Evolutionary conservation across 2,797 vertebrate species (phyloP), one percentile per base, ranked within the genome.

Genomic region (Pangasius djambal): DNA sequence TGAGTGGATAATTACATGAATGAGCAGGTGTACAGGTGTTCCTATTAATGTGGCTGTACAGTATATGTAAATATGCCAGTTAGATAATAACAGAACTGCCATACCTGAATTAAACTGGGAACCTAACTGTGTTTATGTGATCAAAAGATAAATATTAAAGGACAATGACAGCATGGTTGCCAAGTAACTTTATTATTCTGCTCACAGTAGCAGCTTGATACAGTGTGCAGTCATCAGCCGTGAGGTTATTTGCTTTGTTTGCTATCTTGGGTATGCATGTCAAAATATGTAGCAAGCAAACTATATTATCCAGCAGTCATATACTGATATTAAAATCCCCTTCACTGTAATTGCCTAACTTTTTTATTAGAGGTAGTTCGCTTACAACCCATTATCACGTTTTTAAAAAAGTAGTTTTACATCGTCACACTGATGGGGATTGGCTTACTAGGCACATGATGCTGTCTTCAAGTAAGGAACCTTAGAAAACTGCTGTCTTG

Each of bases 1-100:
- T 59, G 55, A 81, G 22, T 37, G 18, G 10, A 59, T 57, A 57
- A 55, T 55, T 34, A 57, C 48, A 52, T 50, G 44, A 78, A 16
- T 78, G 75, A 52, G 28, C 75, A 31, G 37, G 18, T 37, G 34
- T 72, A 40, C 40, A 44, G 40, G 25, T 15, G 40, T 48, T 74
- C 70, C 37, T 44, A 74, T 74, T 74, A 74, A 75, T 48, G 40
- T 48, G 40, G 40, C 40, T 28, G 22, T 4, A 75, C 4, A 48
- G 9, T 15, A 12, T 55, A 94, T 93, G 92, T 93, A 92, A 92
- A 90, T 92, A 92, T 92, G 72, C 89, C 90, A 91, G 92, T 91
- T 89, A 70, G 90, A 94, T 72, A 89, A 94, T 92, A 91, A 93
- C 86, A 92, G 90, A 92, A 88, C 48, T 89, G 83, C 91, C 87